These are phyloP conservation scores for Tetragonula carbonaria DNA, from an alignment of 2,888 invertebrate genomes.

Conservation along the genomic window DNA sequence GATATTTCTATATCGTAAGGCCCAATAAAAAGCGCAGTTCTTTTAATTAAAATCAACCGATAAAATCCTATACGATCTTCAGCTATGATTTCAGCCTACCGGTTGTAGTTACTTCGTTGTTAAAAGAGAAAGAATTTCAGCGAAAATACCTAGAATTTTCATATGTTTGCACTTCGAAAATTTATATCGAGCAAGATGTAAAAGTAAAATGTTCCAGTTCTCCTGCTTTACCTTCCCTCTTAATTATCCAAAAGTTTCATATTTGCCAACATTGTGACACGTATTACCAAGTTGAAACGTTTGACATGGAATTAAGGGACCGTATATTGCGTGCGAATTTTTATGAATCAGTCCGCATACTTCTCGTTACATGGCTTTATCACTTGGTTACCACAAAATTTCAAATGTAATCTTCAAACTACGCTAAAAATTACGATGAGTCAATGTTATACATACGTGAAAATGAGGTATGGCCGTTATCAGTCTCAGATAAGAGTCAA, in stretches of 20 bases:
- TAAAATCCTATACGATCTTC: not conserved
- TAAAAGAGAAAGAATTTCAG: not conserved
- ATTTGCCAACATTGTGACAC: not conserved
- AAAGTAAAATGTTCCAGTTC: not conserved
- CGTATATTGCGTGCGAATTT: not conserved
- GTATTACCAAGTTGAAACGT: not conserved
- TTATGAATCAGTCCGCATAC: not conserved
- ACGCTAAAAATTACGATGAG: slow-evolving; percentile 47
- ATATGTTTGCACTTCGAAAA: not conserved
- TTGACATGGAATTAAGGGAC: not conserved
- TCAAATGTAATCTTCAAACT: not conserved
- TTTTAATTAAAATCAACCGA: slow-evolving; percentile 43
- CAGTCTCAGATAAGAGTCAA: slow-evolving; percentile 44
- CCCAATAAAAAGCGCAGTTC: slow-evolving; percentile 43
- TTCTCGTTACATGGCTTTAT: not conserved
- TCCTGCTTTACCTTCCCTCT: not conserved
- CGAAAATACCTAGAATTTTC: not conserved
- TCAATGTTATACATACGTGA: slow-evolving; percentile 50
- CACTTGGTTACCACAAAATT: not conserved
- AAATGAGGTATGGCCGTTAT: slow-evolving; percentile 49
- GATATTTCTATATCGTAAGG: slow-evolving; percentile 62
- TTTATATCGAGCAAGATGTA: not conserved
- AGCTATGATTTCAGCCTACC: not conserved
- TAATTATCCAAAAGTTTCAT: not conserved
- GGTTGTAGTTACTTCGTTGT: not conserved